Evolutionary conservation across 2,797 vertebrate genomes (phyloP).

Genomic region (Tamandua tetradactyla): DNA sequence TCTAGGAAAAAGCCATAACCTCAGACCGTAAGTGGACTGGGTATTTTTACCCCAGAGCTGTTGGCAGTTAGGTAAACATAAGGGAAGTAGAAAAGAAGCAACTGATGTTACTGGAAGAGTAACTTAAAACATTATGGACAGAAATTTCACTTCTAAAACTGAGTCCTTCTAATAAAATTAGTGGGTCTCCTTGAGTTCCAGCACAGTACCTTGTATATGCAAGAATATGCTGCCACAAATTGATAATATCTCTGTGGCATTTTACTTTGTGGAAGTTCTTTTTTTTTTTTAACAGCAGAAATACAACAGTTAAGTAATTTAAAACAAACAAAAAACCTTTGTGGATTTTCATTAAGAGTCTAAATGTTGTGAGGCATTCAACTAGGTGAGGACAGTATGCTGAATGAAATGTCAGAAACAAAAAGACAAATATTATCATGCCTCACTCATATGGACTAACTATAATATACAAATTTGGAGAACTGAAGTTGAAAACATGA

Average conservation of each 20-base stretch:
- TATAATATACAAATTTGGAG: too few species aligned
- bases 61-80: neutral
- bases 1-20: neutral
- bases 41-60: neutral
- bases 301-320: neutral
- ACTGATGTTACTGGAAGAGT: neutral
- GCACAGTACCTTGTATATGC: neutral
- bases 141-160: constrained; percentile 42
- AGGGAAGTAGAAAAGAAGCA: constrained; percentile 21
- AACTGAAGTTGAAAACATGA: too few species aligned
- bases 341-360: neutral
- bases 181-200: neutral
- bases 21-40: neutral
- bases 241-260: neutral
- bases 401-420: too few species aligned
- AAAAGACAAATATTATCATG: too few species aligned
- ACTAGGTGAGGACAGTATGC: too few species aligned
- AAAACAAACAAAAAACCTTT: neutral
- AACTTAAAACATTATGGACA: constrained; percentile 31
- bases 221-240: constrained; percentile 5
- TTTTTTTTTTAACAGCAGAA: neutral
- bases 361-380: constrained; percentile 8
- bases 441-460: too few species aligned
- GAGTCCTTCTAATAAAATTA: neutral
- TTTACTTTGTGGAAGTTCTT: neutral